A percentile compares a stretch with the other conserved stretches of the same genome.
phyloP scores from a whole-genome alignment of 2,888 invertebrate genomes.

The Zygothrica quintamaculata region DNA sequence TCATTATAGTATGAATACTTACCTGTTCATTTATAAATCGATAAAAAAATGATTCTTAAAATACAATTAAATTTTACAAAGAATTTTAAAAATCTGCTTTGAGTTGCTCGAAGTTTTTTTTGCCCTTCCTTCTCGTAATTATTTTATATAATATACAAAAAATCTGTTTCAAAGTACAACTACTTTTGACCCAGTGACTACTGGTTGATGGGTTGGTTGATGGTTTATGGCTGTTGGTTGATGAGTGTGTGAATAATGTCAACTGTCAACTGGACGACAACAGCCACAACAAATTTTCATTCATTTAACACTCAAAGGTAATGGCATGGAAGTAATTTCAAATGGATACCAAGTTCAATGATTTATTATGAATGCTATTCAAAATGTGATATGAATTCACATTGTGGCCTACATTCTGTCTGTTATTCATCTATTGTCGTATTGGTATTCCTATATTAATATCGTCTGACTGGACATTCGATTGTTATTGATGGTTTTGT shows the following conservation, averaged over 20 bases:
- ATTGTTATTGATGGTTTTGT: constrained; percentile 66
- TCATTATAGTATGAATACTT: no score
- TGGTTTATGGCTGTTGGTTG: no score
- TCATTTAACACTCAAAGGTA: constrained; percentile 16
- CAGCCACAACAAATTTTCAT: constrained; percentile 7
- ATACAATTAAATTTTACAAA: no score
- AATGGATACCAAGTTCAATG: constrained; percentile 37
- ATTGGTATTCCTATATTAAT: constrained; percentile 10
- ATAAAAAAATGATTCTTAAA: no score
- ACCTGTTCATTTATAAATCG: background rate
- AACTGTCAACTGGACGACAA: background rate
- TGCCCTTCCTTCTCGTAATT: no score
- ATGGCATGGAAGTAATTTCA: constrained; percentile 29
- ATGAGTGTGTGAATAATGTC: constrained; percentile 2
- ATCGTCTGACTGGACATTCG: constrained; percentile 22
- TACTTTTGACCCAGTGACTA: no score
- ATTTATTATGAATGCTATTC: constrained; percentile 53
- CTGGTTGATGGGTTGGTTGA: no score
- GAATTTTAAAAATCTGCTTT: no score
- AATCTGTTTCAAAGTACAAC: no score
- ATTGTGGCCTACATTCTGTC: constrained; percentile 17
- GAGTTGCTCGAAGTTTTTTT: no score
- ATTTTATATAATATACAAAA: no score
- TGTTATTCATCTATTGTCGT: constrained; percentile 8
- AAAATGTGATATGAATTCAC: constrained; percentile 58